Evolutionary conservation across 2,888 invertebrate species (phyloP).

Genomic region (Tromatobia lineatoria): DNA sequence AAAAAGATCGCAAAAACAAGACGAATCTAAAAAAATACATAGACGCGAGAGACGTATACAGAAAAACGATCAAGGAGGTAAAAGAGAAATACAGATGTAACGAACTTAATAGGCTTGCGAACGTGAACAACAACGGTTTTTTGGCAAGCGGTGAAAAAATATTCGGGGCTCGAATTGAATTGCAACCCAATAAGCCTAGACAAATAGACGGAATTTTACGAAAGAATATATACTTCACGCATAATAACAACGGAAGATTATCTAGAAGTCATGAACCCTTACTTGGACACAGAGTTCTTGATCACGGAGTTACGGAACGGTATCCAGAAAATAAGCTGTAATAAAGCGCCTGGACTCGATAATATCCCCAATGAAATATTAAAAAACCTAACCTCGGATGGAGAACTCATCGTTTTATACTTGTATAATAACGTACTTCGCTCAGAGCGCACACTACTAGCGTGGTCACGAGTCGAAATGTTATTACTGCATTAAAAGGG

Average conservation of each 20-base stretch:
- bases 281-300: not conserved
- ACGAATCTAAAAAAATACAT: not conserved
- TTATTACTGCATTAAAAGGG: constrained; percentile 14
- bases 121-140: constrained; percentile 6
- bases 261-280: constrained; percentile 1
- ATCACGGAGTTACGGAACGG: not conserved
- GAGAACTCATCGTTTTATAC: not conserved
- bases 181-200: constrained; percentile 20
- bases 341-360: constrained; percentile 26
- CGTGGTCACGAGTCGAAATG: constrained; percentile 19
- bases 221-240: constrained; percentile 9
- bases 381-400: constrained; percentile 7
- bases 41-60: constrained; percentile 1
- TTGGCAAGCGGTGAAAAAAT: constrained; percentile 14
- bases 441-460: not conserved
- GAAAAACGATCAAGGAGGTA: constrained; percentile 5
- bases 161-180: not conserved
- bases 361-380: constrained; percentile 24
- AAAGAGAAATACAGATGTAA: constrained; percentile 7
- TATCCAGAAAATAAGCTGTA: not conserved
- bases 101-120: constrained; percentile 17
- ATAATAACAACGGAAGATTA: not conserved
- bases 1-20: constrained; percentile 9
- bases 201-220: constrained; percentile 13
- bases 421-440: not conserved